phyloP scores from a whole-genome alignment of 2,113 vertebrate species.

The Chaenocephalus aceratus region DNA sequence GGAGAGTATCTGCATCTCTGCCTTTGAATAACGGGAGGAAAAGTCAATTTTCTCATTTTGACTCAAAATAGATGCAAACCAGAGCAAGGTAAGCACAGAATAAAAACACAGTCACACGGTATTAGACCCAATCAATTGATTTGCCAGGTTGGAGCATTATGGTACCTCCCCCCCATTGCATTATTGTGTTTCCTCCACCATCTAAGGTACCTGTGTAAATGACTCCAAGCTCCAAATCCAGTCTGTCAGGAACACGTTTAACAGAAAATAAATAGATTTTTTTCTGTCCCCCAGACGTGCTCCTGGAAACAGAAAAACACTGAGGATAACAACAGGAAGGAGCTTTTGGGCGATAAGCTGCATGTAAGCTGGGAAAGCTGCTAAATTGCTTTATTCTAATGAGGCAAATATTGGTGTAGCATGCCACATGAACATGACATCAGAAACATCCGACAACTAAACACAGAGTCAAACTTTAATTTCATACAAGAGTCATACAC shows the following conservation, averaged over 20 bases:
- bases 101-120: slow-evolving; percentile 14
- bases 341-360: slow-evolving; percentile 52
- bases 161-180: slow-evolving; percentile 1
- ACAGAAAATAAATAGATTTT: slow-evolving; percentile 43
- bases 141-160: slow-evolving; percentile 19
- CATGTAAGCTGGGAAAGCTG: slow-evolving; percentile 46
- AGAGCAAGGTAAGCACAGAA: slow-evolving; percentile 11
- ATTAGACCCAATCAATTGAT: slow-evolving; percentile 40
- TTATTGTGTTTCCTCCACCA: slow-evolving; percentile 34
- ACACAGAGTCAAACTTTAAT: background rate
- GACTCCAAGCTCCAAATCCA: slow-evolving; percentile 9
- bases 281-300: slow-evolving; percentile 15
- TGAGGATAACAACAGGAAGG: slow-evolving; percentile 52
- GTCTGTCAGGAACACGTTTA: slow-evolving; percentile 1
- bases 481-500: background rate
- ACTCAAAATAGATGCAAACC: slow-evolving; percentile 31
- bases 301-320: slow-evolving; percentile 32
- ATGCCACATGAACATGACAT: slow-evolving; percentile 14
- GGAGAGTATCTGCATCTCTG: slow-evolving; percentile 12
- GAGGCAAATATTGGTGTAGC: slow-evolving; percentile 25
- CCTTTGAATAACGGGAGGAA: slow-evolving; percentile 34
- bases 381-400: slow-evolving; percentile 58
- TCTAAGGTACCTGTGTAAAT: slow-evolving; percentile 20
- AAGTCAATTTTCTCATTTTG: slow-evolving; percentile 41
- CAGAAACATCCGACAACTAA: slow-evolving; percentile 15